Percentiles rank a stretch among this genome's conserved stretches.
phyloP scores from a whole-genome alignment of 2,113 vertebrate genomes.

The Galbula dea region DNA sequence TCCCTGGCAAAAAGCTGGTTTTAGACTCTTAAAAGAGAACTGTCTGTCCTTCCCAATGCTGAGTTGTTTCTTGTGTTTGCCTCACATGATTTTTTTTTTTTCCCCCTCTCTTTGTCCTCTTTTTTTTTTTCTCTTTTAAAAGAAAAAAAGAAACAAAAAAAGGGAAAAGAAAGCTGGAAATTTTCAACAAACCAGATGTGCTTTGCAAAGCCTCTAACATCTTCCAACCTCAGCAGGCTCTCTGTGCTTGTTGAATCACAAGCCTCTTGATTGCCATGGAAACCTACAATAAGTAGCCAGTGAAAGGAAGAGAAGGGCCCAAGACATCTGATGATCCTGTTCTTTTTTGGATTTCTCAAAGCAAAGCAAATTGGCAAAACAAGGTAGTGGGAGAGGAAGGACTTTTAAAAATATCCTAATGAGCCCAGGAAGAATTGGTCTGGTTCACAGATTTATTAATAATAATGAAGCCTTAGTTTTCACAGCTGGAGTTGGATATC shows the following conservation, averaged over 20 bases:
- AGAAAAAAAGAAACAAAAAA: too few relatives aligned
- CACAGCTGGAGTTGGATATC: slow-evolving; percentile 28
- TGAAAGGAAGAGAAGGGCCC: slow-evolving; percentile 8
- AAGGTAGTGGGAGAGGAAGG: background rate
- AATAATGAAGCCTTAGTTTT: slow-evolving; percentile 16
- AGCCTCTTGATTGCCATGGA: slow-evolving; percentile 38
- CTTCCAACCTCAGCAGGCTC: slow-evolving; percentile 22
- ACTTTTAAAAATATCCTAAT: background rate
- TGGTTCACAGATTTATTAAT: slow-evolving; percentile 38
- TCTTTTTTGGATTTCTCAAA: slow-evolving; percentile 4
- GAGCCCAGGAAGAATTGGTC: background rate
- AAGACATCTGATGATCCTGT: background rate
- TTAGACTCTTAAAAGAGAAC: slow-evolving; percentile 45
- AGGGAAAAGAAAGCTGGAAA: background rate
- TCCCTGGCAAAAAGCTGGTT: slow-evolving; percentile 27
- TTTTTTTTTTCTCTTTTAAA: background rate
- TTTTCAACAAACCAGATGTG: slow-evolving; percentile 61
- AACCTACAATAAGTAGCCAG: slow-evolving; percentile 21
- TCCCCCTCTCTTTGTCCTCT: background rate
- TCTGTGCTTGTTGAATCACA: slow-evolving; percentile 53
- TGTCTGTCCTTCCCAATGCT: slow-evolving; percentile 48
- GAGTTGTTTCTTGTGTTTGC: slow-evolving; percentile 49
- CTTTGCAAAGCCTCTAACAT: slow-evolving; percentile 22
- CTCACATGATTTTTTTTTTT: slow-evolving; percentile 28
- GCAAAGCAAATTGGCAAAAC: background rate